These are phyloP conservation scores for Scleropages formosus DNA, from an alignment of 2,797 vertebrate genomes.

Conservation along the genomic window DNA sequence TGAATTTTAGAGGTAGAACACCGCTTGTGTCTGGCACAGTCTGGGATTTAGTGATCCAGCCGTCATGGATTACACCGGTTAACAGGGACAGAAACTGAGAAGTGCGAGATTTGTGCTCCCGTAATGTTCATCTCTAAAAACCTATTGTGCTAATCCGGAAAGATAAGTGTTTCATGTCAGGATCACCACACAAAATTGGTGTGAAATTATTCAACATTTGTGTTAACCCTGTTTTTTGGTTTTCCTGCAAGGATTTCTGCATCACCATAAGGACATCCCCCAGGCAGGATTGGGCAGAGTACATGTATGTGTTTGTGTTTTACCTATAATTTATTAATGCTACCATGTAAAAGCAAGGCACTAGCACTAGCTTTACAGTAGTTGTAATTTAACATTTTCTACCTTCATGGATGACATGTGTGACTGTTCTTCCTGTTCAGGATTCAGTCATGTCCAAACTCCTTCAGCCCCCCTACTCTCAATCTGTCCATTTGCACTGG, in stretches of 20 bases:
- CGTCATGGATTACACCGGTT: constrained; percentile 13
- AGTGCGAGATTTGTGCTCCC: background rate
- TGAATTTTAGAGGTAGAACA: background rate
- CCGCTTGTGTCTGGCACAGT: background rate
- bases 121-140: background rate
- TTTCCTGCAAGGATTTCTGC: background rate
- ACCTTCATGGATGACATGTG: constrained; percentile 26
- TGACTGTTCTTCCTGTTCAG: constrained; percentile 3
- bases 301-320: constrained; percentile 34
- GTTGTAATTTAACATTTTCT: constrained; percentile 46
- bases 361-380: constrained; percentile 59
- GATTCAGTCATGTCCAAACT: constrained; percentile 7
- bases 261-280: background rate
- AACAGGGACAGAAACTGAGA: constrained; percentile 3
- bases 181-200: background rate
- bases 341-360: constrained; percentile 63
- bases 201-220: background rate
- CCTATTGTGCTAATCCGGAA: background rate
- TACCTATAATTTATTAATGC: constrained; percentile 54
- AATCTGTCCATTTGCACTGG: background rate
- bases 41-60: constrained; percentile 2
- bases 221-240: background rate
- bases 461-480: background rate
- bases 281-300: background rate
- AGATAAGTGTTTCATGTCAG: background rate